Percentiles rank a stretch among this genome's conserved stretches.
Conservation (phyloP, 2,888 invertebrate species). For the Apomyelois bistriatella region DNA sequence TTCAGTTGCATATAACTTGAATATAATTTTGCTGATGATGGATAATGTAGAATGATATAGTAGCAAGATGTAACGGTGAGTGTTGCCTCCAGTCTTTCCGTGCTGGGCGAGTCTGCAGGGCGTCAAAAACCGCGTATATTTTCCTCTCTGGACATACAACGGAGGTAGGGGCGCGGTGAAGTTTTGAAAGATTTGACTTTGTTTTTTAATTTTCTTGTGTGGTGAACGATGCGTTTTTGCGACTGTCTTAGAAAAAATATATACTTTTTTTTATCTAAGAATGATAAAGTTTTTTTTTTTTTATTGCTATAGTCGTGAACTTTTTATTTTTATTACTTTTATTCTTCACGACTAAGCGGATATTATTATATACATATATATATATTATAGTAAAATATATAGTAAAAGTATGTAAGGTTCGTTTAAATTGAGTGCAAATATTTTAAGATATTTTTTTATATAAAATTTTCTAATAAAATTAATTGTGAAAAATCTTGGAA, state of each 20-base stretch:
- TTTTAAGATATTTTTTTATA: background rate
- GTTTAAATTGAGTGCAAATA: too few relatives aligned
- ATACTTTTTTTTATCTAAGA: background rate
- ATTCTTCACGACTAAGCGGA: too few relatives aligned
- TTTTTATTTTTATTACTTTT: too few relatives aligned
- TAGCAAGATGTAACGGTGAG: conserved; percentile 32
- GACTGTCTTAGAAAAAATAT: background rate
- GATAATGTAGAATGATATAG: conserved; percentile 18
- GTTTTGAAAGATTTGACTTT: background rate
- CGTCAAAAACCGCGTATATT: conserved; percentile 76
- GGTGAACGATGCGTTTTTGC: conserved; percentile 26
- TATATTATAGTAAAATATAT: too few relatives aligned
- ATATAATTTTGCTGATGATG: conserved; percentile 1
- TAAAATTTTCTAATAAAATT: background rate
- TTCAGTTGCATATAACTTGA: background rate
- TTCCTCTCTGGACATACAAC: conserved; percentile 73
- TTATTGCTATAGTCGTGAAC: too few relatives aligned
- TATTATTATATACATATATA: too few relatives aligned
- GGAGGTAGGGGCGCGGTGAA: conserved; percentile 58
- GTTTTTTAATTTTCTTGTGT: conserved; percentile 26
- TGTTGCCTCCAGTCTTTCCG: conserved; percentile 66
- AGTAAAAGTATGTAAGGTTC: too few relatives aligned
- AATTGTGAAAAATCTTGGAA: background rate
- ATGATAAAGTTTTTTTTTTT: conserved; percentile 2
- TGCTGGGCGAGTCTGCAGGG: conserved; percentile 68